phyloP scores from a whole-genome alignment of 2,113 vertebrate species.

The Gymnocephalus cernua region DNA sequence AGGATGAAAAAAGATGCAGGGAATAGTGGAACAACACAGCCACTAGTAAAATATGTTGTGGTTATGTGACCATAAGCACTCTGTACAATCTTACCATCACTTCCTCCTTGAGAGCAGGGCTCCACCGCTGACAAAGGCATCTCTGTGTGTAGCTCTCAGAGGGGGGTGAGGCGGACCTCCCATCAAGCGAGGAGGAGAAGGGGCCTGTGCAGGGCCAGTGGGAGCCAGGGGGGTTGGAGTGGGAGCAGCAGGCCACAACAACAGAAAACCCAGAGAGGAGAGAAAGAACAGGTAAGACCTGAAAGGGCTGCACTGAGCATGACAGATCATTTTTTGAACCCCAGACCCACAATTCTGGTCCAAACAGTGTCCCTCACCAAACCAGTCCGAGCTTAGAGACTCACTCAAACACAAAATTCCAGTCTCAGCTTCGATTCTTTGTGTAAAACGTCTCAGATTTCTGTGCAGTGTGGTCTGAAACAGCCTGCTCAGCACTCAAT shows the following conservation, averaged over 20 bases:
- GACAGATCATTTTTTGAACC: constrained; percentile 42
- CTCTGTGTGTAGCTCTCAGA: constrained; percentile 78
- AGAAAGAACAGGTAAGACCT: constrained; percentile 82
- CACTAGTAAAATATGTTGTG: constrained; percentile 64
- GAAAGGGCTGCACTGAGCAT: constrained; percentile 57
- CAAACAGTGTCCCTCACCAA: constrained; percentile 68
- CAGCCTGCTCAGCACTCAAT: constrained; percentile 15
- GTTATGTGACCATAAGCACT: constrained; percentile 63
- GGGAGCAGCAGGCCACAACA: constrained; percentile 66
- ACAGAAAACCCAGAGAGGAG: constrained; percentile 65
- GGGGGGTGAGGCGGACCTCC: constrained; percentile 72
- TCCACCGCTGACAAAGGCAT: constrained; percentile 70
- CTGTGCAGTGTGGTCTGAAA: constrained; percentile 14
- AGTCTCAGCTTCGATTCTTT: constrained; percentile 36
- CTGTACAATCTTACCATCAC: constrained; percentile 62
- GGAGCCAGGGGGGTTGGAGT: constrained; percentile 71
- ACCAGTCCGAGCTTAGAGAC: constrained; percentile 57
- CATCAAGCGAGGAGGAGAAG: constrained; percentile 72
- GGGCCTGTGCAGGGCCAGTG: constrained; percentile 68
- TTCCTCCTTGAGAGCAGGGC: constrained; percentile 57
- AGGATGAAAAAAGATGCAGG: constrained; percentile 58
- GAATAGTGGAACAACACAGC: constrained; percentile 60
- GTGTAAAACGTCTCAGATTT: constrained; percentile 38
- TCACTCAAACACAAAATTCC: constrained; percentile 57
- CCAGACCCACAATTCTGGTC: constrained; percentile 28